These are phyloP conservation scores for Aradus depressus DNA, from an alignment of 2,888 invertebrate species.

Conservation along the genomic window DNA sequence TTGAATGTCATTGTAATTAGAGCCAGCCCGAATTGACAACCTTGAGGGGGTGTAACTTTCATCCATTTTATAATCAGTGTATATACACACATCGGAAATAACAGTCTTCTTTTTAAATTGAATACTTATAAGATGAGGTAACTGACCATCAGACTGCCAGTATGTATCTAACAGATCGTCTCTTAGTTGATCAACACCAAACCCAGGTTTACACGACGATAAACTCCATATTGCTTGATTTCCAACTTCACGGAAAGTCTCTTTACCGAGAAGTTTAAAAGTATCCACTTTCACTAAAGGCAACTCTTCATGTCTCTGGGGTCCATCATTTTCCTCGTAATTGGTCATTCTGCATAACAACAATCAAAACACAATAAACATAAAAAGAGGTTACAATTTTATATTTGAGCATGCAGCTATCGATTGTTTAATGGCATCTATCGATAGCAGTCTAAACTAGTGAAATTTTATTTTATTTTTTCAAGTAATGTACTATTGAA, in stretches of 20 bases:
- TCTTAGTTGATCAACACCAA: conserved; percentile 91
- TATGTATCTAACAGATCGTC: conserved; percentile 95
- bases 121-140: conserved; percentile 94
- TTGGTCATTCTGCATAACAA: too few relatives aligned
- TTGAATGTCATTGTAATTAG: conserved; percentile 91
- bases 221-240: conserved; percentile 94
- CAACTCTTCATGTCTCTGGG: conserved; percentile 7
- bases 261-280: conserved; percentile 47
- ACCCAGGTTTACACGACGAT: conserved; percentile 97
- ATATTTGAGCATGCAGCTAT: too few relatives aligned
- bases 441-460: too few relatives aligned
- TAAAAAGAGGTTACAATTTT: too few relatives aligned
- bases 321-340: conserved; percentile 10
- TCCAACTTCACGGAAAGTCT: conserved; percentile 70
- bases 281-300: conserved; percentile 40
- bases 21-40: conserved; percentile 85
- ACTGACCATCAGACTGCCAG: conserved; percentile 98
- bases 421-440: too few relatives aligned
- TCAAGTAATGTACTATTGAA: too few relatives aligned
- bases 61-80: conserved; percentile 94
- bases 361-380: too few relatives aligned
- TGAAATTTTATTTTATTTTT: too few relatives aligned
- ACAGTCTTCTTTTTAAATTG: conserved; percentile 92
- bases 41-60: conserved; percentile 97
- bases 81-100: conserved; percentile 89